These are phyloP conservation scores for Lepidocyrtoides sp. DNA, from an alignment of 2,888 invertebrate species.

Conservation along the genomic window DNA sequence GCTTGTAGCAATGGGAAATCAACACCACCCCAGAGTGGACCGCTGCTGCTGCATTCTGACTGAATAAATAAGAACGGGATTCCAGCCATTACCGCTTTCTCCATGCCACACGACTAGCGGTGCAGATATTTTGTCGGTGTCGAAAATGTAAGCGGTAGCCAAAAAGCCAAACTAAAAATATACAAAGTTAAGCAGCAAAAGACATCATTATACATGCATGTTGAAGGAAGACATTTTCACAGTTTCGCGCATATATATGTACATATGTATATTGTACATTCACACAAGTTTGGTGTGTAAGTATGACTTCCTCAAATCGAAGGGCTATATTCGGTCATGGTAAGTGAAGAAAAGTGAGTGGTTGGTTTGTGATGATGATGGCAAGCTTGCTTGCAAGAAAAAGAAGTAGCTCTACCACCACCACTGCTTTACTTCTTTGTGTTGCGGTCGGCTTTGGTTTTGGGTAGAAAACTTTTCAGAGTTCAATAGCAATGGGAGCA, in stretches of 20 bases:
- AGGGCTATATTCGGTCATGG: background rate
- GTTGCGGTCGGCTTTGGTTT: conserved; percentile 45
- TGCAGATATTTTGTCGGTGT: background rate
- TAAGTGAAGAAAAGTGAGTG: conserved; percentile 16
- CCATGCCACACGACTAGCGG: background rate
- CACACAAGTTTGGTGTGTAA: too few species aligned
- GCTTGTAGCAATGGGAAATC: conserved; percentile 41
- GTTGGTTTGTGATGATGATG: too few species aligned
- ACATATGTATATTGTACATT: too few species aligned
- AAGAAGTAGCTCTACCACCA: background rate
- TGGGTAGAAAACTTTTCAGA: conserved; percentile 27
- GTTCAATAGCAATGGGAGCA: background rate
- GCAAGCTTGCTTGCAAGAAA: conserved; percentile 2
- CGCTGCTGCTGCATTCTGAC: too few species aligned
- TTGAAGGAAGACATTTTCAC: too few species aligned
- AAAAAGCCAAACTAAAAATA: conserved; percentile 5
- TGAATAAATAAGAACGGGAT: too few species aligned
- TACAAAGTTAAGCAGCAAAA: background rate
- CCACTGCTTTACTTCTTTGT: conserved; percentile 10
- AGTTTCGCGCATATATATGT: too few species aligned
- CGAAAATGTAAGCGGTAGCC: background rate
- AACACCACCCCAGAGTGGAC: too few species aligned
- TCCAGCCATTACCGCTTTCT: background rate
- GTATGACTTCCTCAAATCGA: too few species aligned
- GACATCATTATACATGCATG: background rate